Evolutionary conservation across 2,888 invertebrate genomes (phyloP).

Genomic region (Eumacrocentrus americanus): DNA sequence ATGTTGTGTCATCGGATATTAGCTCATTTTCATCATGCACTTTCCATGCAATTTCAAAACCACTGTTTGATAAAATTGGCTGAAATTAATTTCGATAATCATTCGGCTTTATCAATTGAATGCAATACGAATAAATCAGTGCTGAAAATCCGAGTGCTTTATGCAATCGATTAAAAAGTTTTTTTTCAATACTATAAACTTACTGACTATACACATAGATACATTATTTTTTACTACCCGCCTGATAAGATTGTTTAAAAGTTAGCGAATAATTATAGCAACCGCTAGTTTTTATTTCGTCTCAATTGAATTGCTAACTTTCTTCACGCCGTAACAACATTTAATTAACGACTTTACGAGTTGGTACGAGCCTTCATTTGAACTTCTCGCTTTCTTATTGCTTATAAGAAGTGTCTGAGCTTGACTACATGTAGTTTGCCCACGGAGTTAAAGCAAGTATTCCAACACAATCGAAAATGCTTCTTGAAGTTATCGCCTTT

Average conservation of each 20-base stretch:
- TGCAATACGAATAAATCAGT: too few species aligned
- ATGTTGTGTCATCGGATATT: too few species aligned
- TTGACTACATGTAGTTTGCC: neutral
- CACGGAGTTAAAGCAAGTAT: neutral
- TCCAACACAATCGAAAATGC: conserved; percentile 1
- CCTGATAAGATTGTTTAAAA: conserved; percentile 13
- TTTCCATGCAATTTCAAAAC: too few species aligned
- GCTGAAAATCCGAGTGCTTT: neutral
- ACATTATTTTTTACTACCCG: conserved; percentile 20
- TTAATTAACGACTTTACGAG: conserved; percentile 6
- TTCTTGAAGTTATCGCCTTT: neutral
- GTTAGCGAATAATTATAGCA: conserved; percentile 20
- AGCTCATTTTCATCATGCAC: too few species aligned
- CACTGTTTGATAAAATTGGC: neutral
- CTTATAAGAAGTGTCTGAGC: neutral
- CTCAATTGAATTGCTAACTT: neutral
- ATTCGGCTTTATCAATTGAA: too few species aligned
- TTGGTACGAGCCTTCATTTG: neutral
- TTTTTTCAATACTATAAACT: conserved; percentile 1
- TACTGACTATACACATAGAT: conserved; percentile 15
- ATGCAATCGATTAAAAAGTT: conserved; percentile 17
- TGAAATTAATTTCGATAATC: neutral
- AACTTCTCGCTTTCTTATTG: neutral
- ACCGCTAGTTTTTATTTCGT: conserved; percentile 1
- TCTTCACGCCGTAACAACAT: conserved; percentile 7